Conservation (phyloP, 2,888 invertebrate genomes). For the Perizoma flavofasciatum region DNA sequence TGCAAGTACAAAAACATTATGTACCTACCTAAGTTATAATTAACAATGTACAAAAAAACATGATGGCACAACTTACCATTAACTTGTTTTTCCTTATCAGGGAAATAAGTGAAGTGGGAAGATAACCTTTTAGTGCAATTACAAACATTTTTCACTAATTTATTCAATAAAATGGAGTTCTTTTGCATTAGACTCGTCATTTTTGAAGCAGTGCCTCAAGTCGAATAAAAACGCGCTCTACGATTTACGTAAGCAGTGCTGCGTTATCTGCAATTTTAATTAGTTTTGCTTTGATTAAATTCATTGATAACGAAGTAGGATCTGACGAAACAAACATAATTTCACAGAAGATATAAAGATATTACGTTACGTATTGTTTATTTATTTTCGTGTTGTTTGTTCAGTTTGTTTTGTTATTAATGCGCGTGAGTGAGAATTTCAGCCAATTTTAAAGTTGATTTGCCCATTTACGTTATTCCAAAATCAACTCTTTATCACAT, state of each 20-base stretch:
- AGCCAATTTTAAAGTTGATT: background rate
- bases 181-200: constrained; percentile 63
- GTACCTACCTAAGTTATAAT: too few species aligned
- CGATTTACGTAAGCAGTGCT: constrained; percentile 58
- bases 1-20: too few species aligned
- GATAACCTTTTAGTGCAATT: constrained; percentile 63
- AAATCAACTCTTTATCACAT: background rate
- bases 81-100: constrained; percentile 79
- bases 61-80: constrained; percentile 63
- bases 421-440: background rate
- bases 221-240: constrained; percentile 38
- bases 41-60: too few species aligned
- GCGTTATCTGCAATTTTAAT: constrained; percentile 79
- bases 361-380: too few species aligned
- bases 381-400: constrained; percentile 14
- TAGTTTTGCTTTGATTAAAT: constrained; percentile 61
- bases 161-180: constrained; percentile 53
- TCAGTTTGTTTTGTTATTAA: too few species aligned
- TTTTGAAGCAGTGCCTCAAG: constrained; percentile 26
- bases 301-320: constrained; percentile 46
- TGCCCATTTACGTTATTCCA: background rate
- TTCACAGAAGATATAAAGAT: constrained; percentile 13
- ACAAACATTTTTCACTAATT: constrained; percentile 63
- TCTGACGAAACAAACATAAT: constrained; percentile 43
- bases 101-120: constrained; percentile 86